Evolutionary conservation across 2,113 vertebrate genomes (phyloP).

Genomic region (Macquaria australasica): DNA sequence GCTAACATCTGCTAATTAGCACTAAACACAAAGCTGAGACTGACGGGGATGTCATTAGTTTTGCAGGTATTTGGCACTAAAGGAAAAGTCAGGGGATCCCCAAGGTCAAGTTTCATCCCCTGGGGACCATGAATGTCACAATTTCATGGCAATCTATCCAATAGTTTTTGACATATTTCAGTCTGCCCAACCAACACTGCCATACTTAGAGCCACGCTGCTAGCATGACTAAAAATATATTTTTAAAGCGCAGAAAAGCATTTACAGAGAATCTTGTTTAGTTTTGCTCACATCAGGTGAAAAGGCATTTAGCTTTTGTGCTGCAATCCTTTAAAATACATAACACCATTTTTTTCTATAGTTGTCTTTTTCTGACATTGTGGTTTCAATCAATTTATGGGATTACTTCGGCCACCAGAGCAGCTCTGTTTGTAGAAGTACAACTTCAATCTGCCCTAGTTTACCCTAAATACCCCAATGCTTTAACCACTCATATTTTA

Average conservation of each 20-base stretch:
- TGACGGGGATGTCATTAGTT: neutral
- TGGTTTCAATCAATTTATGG: slow-evolving; percentile 30
- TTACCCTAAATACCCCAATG: slow-evolving; percentile 5
- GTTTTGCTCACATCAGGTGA: neutral
- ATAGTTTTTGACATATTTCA: neutral
- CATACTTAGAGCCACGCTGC: neutral
- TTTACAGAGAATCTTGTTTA: neutral
- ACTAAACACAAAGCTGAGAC: neutral
- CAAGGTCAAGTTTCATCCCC: neutral
- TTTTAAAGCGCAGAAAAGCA: neutral
- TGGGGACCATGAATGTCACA: neutral
- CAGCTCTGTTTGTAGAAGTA: slow-evolving; percentile 23
- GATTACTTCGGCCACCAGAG: slow-evolving; percentile 25
- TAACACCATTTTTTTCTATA: neutral
- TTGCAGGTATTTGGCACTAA: no score
- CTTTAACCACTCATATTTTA: slow-evolving; percentile 27
- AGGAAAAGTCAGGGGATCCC: neutral
- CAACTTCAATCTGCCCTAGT: neutral
- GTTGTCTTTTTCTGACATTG: slow-evolving; percentile 3
- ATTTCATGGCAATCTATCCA: neutral
- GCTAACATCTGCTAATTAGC: neutral
- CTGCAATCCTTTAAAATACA: neutral
- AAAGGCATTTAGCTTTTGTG: neutral
- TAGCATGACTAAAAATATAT: neutral
- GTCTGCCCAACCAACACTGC: neutral